Conservation (phyloP, 2,888 invertebrate species). For the Apamea epomidion region DNA sequence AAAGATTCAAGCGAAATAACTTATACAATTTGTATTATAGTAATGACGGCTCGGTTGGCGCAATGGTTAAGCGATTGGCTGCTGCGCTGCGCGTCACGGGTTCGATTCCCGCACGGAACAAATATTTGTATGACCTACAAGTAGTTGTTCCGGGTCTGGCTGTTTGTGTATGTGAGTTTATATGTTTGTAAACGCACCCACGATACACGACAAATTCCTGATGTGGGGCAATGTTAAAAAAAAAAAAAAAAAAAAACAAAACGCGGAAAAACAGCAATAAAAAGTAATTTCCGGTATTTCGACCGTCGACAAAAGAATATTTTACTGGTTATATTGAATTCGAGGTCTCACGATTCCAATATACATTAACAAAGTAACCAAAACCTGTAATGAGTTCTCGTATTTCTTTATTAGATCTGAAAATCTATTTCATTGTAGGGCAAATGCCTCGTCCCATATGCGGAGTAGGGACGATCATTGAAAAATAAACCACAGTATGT, state of each 20-base stretch:
- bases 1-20: neutral
- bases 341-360: neutral
- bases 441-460: neutral
- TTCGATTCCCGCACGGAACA: too few species aligned
- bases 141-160: too few species aligned
- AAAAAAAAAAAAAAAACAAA: too few species aligned
- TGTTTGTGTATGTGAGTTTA: too few species aligned
- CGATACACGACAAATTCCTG: too few species aligned
- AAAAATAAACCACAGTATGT: neutral
- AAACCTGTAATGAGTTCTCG: neutral
- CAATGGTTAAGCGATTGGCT: too few species aligned
- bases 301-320: neutral
- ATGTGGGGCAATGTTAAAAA: too few species aligned
- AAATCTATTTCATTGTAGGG: neutral
- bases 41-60: too few species aligned
- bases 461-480: neutral
- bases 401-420: neutral
- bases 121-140: too few species aligned
- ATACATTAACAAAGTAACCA: conserved; percentile 25
- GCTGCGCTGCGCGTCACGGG: too few species aligned
- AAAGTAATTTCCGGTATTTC: too few species aligned
- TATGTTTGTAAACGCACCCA: too few species aligned
- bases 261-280: neutral
- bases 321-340: neutral
- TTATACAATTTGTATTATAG: neutral